phyloP scores from a whole-genome alignment of 1,140 invertebrate species.

The Trichogramma pretiosum region DNA sequence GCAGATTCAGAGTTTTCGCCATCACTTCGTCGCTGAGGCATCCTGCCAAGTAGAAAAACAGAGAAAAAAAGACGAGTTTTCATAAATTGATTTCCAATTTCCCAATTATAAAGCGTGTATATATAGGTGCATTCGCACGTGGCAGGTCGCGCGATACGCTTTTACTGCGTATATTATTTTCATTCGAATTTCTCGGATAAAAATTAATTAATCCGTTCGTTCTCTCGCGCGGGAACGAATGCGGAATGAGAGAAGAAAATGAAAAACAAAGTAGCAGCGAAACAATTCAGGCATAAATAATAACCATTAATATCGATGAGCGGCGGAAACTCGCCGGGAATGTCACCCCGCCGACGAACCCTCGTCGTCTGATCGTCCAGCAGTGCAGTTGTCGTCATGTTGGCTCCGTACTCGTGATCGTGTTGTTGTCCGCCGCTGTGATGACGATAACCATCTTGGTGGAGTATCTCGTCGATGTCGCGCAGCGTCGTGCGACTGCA shows the following conservation, averaged over 20 bases:
- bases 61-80: neutral
- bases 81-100: too few relatives aligned
- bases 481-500: slow-evolving; percentile 25
- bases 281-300: neutral
- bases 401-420: too few relatives aligned
- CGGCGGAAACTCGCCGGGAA: slow-evolving; percentile 52
- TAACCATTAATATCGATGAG: slow-evolving; percentile 17
- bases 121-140: neutral
- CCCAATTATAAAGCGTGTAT: too few relatives aligned
- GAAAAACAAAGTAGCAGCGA: too few relatives aligned
- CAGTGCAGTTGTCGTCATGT: slow-evolving; percentile 9
- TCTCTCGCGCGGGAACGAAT: too few relatives aligned
- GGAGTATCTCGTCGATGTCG: slow-evolving; percentile 25
- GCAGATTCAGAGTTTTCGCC: slow-evolving; percentile 59
- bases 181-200: too few relatives aligned
- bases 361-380: slow-evolving; percentile 12
- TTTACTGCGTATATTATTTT: too few relatives aligned
- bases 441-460: neutral
- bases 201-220: too few relatives aligned
- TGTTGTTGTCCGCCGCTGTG: neutral
- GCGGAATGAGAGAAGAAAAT: too few relatives aligned
- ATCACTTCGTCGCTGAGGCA: slow-evolving; percentile 50
- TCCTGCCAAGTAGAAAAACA: slow-evolving; percentile 35
- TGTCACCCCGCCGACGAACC: slow-evolving; percentile 56
- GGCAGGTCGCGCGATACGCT: too few relatives aligned